A percentile compares a stretch with the other conserved stretches of the same genome.
These are phyloP conservation scores for Drosophila quinaria DNA, from an alignment of 2,888 invertebrate genomes.

Conservation along the genomic window DNA sequence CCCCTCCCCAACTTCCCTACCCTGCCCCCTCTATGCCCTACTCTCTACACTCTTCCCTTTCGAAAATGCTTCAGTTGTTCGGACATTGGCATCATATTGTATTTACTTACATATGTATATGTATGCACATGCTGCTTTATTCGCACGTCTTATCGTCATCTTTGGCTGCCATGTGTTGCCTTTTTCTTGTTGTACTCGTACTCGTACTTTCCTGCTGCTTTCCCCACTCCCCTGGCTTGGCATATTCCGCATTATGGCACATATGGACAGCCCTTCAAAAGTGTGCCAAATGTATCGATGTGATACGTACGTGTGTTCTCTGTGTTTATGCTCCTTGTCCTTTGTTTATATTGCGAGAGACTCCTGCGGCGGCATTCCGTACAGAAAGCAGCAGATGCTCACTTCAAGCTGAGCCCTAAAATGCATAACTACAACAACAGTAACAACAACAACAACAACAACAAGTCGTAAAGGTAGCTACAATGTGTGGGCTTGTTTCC, in stretches of 20 bases:
- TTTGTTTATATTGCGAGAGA: conserved; percentile 44
- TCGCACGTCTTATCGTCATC: conserved; percentile 57
- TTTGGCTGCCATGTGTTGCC: conserved; percentile 50
- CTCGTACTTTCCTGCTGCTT: background rate
- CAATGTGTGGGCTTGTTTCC: conserved; percentile 32
- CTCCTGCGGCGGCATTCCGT: conserved; percentile 45
- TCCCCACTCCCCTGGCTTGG: background rate
- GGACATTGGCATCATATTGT: conserved; percentile 47
- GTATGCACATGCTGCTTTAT: conserved; percentile 39
- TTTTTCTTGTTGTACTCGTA: conserved; percentile 5
- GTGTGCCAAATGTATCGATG: conserved; percentile 61
- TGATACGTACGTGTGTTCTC: conserved; percentile 28
- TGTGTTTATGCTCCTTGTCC: conserved; percentile 16
- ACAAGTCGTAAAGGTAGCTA: conserved; percentile 12
- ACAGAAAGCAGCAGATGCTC: conserved; percentile 45
- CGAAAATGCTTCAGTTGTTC: conserved; percentile 9
- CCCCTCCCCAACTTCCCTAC: background rate
- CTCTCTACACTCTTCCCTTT: background rate
- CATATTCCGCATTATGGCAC: conserved; percentile 33
- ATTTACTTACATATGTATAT: background rate
- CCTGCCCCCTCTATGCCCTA: too few relatives aligned
- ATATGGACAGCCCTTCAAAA: conserved; percentile 45
- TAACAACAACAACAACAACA: conserved; percentile 16
- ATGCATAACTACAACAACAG: conserved; percentile 40
- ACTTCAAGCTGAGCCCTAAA: conserved; percentile 44